Evolutionary conservation across 1,140 invertebrate species (phyloP).

Genomic region (Drosophila insularis): DNA sequence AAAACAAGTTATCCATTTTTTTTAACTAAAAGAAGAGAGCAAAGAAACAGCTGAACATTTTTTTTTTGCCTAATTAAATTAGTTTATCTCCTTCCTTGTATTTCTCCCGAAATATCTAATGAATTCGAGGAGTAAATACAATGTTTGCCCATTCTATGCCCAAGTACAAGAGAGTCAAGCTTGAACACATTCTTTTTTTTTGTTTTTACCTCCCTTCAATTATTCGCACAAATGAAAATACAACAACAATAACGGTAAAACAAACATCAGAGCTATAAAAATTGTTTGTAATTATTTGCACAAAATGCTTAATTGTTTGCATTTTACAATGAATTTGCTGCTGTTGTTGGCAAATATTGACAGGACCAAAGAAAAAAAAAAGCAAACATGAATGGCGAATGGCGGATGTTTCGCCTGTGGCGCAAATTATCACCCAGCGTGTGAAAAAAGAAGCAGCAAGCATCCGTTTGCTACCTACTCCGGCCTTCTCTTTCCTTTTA

Average conservation of each 20-base stretch:
- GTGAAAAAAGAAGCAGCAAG: slow-evolving; percentile 44
- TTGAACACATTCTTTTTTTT: not conserved
- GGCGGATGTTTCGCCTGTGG: slow-evolving; percentile 38
- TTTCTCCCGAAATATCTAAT: not conserved
- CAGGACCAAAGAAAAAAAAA: slow-evolving; percentile 16
- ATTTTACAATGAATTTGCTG: slow-evolving; percentile 67
- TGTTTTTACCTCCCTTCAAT: slow-evolving; percentile 37
- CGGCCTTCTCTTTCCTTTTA: not conserved
- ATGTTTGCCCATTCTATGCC: not conserved
- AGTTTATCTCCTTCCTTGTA: no score
- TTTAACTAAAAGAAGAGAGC: no score
- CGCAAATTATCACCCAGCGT: slow-evolving; percentile 60
- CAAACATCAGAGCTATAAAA: slow-evolving; percentile 50
- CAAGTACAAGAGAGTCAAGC: not conserved
- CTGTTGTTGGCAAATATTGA: slow-evolving; percentile 67
- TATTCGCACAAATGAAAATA: slow-evolving; percentile 65
- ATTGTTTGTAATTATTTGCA: slow-evolving; percentile 69
- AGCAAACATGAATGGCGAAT: slow-evolving; percentile 24
- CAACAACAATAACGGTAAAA: slow-evolving; percentile 38
- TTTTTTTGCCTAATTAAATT: no score
- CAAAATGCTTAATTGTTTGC: slow-evolving; percentile 77
- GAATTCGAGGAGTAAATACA: not conserved
- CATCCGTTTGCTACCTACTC: not conserved
- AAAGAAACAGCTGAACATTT: no score
- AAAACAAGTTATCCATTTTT: no score